Evolutionary conservation across 2,113 vertebrate species (phyloP).

Genomic region (Lepidiolamprologus cunningtoni): DNA sequence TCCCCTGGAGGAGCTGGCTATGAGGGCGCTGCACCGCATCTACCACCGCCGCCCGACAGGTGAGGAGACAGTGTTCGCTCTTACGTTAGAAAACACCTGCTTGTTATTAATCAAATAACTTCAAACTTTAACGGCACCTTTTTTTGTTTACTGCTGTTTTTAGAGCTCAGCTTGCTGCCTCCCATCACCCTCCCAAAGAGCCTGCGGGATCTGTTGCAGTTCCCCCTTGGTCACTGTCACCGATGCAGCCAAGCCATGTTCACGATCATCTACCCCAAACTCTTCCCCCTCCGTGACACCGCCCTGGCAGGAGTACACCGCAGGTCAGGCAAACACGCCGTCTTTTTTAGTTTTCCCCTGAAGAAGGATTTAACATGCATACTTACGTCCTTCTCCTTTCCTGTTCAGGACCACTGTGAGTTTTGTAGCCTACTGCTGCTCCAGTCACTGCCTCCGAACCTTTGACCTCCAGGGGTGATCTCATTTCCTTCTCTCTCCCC

Average conservation of each 20-base stretch:
- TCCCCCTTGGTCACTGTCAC: constrained; percentile 93
- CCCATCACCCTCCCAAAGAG: constrained; percentile 84
- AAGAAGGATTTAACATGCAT: not conserved
- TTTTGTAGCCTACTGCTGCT: constrained; percentile 98
- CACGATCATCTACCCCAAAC: constrained; percentile 93
- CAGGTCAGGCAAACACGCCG: constrained; percentile 70
- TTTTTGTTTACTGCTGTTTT: constrained; percentile 1
- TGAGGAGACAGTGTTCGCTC: constrained; percentile 15
- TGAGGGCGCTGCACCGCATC: constrained; percentile 78
- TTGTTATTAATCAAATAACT: not conserved
- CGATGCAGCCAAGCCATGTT: constrained; percentile 96
- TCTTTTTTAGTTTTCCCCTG: rapidly evolving
- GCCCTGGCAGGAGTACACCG: constrained; percentile 89
- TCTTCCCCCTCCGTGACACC: constrained; percentile 89
- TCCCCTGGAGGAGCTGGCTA: constrained; percentile 87
- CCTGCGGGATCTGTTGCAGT: constrained; percentile 83
- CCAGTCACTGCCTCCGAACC: constrained; percentile 85
- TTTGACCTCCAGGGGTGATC: constrained; percentile 90
- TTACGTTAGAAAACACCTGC: not conserved
- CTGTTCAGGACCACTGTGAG: constrained; percentile 81
- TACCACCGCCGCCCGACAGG: constrained; percentile 70
- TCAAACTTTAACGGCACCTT: not conserved
- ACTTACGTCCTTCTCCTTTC: not conserved
- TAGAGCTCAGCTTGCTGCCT: constrained; percentile 79
- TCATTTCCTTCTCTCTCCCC: not conserved